Evolutionary conservation across 2,113 vertebrate genomes (phyloP).

Genomic region (Nanorana parkeri): DNA sequence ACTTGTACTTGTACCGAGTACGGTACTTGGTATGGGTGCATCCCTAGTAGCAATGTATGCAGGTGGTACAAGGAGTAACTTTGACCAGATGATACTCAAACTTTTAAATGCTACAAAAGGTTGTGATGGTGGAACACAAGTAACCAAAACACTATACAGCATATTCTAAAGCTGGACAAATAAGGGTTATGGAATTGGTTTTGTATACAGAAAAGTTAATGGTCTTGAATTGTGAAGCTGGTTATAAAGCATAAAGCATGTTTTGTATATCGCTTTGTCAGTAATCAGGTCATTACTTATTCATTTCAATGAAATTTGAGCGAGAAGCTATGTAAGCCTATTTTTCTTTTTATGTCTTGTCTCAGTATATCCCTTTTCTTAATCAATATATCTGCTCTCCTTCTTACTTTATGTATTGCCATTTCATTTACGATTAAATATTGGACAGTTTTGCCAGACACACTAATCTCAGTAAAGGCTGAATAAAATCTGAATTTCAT

Average conservation of each 20-base stretch:
- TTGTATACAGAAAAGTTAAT: not conserved
- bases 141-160: no score
- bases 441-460: no score
- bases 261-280: constrained; percentile 14
- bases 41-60: no score
- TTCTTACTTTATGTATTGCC: not conserved
- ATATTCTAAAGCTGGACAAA: not conserved
- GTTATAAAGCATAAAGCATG: not conserved
- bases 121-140: no score
- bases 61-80: no score
- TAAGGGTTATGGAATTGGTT: not conserved
- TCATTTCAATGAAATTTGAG: constrained; percentile 2
- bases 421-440: not conserved
- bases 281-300: constrained; percentile 10
- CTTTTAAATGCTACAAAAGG: no score
- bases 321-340: not conserved
- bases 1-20: no score
- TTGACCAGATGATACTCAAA: no score
- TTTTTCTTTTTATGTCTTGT: not conserved
- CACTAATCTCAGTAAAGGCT: no score
- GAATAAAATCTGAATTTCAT: no score
- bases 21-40: no score
- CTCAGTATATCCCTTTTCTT: constrained; percentile 3
- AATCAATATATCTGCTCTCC: not conserved
- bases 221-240: not conserved